Evolutionary conservation across 1,140 invertebrate genomes (phyloP).

Genomic region (Lethocerus indicus): DNA sequence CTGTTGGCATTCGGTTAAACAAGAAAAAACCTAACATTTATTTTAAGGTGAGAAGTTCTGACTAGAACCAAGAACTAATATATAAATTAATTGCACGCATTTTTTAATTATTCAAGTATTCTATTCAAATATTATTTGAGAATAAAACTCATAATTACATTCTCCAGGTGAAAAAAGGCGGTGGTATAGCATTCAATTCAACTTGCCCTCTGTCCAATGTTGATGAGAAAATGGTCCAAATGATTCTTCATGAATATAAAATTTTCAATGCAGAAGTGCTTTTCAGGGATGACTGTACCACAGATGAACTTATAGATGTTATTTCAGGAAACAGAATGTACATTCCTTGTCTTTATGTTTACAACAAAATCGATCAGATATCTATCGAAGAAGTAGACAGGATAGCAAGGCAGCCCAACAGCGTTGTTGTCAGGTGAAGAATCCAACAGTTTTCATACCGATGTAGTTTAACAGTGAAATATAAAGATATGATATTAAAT

Average conservation of each 20-base stretch:
- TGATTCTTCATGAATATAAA: conserved; percentile 98
- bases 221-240: conserved; percentile 95
- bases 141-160: conserved; percentile 1
- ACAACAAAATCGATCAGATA: conserved; percentile 99
- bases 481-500: too few relatives aligned
- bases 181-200: conserved; percentile 96
- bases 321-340: conserved; percentile 95
- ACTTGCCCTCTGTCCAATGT: conserved; percentile 85
- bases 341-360: conserved; percentile 93
- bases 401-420: conserved; percentile 76
- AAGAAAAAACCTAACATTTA: conserved; percentile 93
- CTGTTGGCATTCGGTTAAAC: conserved; percentile 90
- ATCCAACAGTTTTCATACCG: too few relatives aligned
- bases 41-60: conserved; percentile 62
- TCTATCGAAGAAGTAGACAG: conserved; percentile 97
- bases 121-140: background rate
- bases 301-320: conserved; percentile 98
- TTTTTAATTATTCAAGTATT: conserved; percentile 2
- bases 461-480: too few relatives aligned
- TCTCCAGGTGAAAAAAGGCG: conserved; percentile 78
- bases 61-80: too few relatives aligned
- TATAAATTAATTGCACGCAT: too few relatives aligned
- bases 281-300: conserved; percentile 87
- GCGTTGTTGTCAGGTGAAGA: conserved; percentile 80
- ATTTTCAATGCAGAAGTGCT: conserved; percentile 97